A percentile compares a stretch with the other conserved stretches of the same genome.
phyloP scores from a whole-genome alignment of 2,888 invertebrate genomes.

The Tetragnatha montana region DNA sequence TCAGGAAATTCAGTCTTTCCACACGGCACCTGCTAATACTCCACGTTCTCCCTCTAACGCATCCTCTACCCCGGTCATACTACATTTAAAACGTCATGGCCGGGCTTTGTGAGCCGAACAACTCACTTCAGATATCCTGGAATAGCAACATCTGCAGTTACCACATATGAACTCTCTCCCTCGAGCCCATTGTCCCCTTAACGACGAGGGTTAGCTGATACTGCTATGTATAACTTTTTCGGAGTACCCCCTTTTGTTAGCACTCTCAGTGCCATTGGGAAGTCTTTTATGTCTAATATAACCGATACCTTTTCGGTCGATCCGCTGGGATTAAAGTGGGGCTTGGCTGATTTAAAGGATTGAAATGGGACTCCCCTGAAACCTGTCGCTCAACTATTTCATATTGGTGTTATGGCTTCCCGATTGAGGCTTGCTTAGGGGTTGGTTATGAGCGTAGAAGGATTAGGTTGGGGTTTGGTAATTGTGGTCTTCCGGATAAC shows the following conservation, averaged over 20 bases:
- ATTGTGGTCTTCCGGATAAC: too few relatives aligned
- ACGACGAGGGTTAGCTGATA: conserved; percentile 58
- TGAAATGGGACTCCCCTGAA: not conserved
- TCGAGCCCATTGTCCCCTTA: conserved; percentile 23
- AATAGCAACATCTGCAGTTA: conserved; percentile 67
- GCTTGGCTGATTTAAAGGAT: conserved; percentile 2
- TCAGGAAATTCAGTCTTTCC: not conserved
- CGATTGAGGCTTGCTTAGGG: not conserved
- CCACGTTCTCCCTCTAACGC: not conserved
- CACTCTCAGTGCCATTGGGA: conserved; percentile 6
- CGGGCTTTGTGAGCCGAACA: conserved; percentile 21
- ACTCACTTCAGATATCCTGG: conserved; percentile 47
- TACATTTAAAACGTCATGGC: conserved; percentile 29
- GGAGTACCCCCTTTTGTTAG: conserved; percentile 26
- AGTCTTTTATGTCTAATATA: conserved; percentile 53
- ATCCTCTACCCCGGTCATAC: conserved; percentile 20
- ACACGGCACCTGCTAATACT: not conserved
- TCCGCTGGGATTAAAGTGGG: conserved; percentile 31
- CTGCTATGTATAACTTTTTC: conserved; percentile 57
- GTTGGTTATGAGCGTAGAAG: not conserved
- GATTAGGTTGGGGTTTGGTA: not conserved
- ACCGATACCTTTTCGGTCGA: conserved; percentile 18
- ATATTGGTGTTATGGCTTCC: not conserved
- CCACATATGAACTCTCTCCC: conserved; percentile 52
- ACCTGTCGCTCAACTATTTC: not conserved